These are phyloP conservation scores for Bos indicus DNA, from an alignment of 2,113 vertebrate genomes.

Conservation along the genomic window DNA sequence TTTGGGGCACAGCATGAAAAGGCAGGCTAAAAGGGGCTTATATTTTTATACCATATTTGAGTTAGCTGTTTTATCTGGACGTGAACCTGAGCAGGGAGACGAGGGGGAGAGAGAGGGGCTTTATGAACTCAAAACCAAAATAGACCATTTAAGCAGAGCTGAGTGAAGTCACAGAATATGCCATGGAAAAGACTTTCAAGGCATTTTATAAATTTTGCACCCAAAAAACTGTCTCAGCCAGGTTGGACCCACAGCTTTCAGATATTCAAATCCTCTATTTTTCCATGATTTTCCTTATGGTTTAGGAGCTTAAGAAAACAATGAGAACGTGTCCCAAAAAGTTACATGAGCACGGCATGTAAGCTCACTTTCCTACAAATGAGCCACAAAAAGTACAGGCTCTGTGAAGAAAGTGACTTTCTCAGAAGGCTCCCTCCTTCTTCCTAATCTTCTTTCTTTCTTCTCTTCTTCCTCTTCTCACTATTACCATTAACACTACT, in stretches of 20 bases:
- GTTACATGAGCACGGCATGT: fast-evolving
- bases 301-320: conserved; percentile 38
- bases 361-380: conserved; percentile 23
- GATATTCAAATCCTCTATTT: conserved; percentile 33
- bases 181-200: conserved; percentile 70
- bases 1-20: conserved; percentile 52
- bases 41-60: conserved; percentile 66
- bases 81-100: conserved; percentile 52
- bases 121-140: conserved; percentile 69
- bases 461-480: background rate
- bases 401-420: background rate
- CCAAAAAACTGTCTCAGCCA: conserved; percentile 41
- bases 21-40: conserved; percentile 56
- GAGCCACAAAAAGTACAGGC: background rate
- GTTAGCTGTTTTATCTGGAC: conserved; percentile 71
- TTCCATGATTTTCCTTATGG: background rate
- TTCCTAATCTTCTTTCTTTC: background rate
- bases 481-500: too few relatives aligned
- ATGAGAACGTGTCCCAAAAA: conserved; percentile 18
- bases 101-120: conserved; percentile 54
- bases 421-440: background rate
- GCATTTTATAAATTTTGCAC: conserved; percentile 73
- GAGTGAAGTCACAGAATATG: conserved; percentile 68
- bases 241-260: conserved; percentile 21
- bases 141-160: conserved; percentile 8